Conservation (phyloP, 2,888 invertebrate species). For the Diadegma fenestrale region DNA sequence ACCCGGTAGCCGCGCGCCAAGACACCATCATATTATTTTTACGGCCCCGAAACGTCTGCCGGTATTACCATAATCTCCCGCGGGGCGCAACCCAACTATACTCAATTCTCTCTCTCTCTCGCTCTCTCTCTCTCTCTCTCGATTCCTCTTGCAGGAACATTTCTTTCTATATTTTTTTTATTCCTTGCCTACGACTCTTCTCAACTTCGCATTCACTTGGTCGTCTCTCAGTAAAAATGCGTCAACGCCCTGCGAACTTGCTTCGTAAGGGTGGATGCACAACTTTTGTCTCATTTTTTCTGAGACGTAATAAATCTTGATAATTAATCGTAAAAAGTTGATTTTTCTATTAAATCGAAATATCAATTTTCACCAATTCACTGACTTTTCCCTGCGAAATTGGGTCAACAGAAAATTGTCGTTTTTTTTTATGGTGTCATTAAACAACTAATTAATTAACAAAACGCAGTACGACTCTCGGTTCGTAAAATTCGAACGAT, state of each 20-base stretch:
- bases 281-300: not conserved
- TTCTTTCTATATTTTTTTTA: conserved; percentile 46
- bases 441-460: not conserved
- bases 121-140: conserved; percentile 33
- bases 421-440: not conserved
- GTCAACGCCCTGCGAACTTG: conserved; percentile 72
- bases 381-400: not conserved
- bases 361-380: no score
- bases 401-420: not conserved
- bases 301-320: not conserved
- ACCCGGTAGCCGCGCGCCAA: conserved; percentile 80
- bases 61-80: conserved; percentile 82
- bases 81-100: conserved; percentile 70
- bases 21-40: conserved; percentile 82
- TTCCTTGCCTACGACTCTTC: conserved; percentile 43
- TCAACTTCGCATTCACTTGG: conserved; percentile 15
- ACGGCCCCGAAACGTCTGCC: conserved; percentile 82
- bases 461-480: not conserved
- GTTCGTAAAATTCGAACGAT: conserved; percentile 7
- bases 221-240: conserved; percentile 52
- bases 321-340: no score
- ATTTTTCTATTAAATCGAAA: no score
- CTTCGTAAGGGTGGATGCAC: conserved; percentile 41
- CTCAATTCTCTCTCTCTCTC: conserved; percentile 39
- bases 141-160: conserved; percentile 39